Percentiles rank a stretch among this genome's conserved stretches.
phyloP scores from a whole-genome alignment of 2,888 invertebrate species.

The Cremastinae sp. region DNA sequence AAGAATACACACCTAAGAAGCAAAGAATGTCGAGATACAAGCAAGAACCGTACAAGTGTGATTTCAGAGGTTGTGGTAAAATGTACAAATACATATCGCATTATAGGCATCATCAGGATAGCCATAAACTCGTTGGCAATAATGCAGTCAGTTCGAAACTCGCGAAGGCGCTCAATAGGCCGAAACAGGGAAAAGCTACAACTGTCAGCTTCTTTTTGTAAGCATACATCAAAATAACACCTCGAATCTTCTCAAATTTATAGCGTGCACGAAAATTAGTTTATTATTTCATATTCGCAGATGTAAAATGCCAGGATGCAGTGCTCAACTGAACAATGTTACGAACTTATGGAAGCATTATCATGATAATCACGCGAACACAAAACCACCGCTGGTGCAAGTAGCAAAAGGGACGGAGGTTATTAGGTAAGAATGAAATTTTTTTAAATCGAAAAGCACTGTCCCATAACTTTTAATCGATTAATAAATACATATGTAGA shows the following conservation, averaged over 20 bases:
- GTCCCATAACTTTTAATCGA: too few relatives aligned
- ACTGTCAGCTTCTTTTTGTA: constrained; percentile 78
- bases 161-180: constrained; percentile 66
- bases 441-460: too few relatives aligned
- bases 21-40: constrained; percentile 78
- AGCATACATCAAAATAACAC: constrained; percentile 66
- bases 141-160: constrained; percentile 69
- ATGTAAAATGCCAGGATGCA: constrained; percentile 78
- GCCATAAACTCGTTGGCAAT: constrained; percentile 73
- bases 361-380: constrained; percentile 78
- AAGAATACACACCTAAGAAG: constrained; percentile 78
- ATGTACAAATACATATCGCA: constrained; percentile 79
- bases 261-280: not conserved
- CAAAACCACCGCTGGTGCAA: constrained; percentile 72
- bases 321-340: constrained; percentile 76
- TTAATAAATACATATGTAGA: too few relatives aligned
- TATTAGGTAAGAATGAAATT: constrained; percentile 74
- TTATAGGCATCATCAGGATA: constrained; percentile 79
- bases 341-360: constrained; percentile 78
- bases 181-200: constrained; percentile 75
- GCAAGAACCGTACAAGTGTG: constrained; percentile 78
- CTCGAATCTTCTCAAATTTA: too few relatives aligned
- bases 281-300: constrained; percentile 58
- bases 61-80: constrained; percentile 77
- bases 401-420: constrained; percentile 72